A percentile compares a stretch with the other conserved stretches of the same genome.
These are phyloP conservation scores for Julus scandinavius DNA, from an alignment of 2,888 invertebrate species.

Conservation along the genomic window DNA sequence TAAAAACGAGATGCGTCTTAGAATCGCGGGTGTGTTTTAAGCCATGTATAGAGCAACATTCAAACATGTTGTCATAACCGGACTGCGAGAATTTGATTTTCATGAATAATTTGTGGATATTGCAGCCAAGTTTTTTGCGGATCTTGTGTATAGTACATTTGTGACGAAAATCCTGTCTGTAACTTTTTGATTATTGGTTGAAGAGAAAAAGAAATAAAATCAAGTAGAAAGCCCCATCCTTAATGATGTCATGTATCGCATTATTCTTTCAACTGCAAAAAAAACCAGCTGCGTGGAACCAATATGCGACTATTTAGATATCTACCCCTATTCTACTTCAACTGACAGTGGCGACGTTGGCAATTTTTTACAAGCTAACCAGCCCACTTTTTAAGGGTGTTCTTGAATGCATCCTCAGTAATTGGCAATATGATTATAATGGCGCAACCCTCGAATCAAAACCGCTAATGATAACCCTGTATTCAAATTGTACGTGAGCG, in stretches of 20 bases:
- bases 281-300: no score
- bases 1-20: no score
- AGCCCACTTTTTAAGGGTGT: slow-evolving; percentile 27
- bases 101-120: no score
- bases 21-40: no score
- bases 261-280: background rate
- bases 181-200: background rate
- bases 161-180: background rate
- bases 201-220: background rate
- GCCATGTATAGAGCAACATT: no score
- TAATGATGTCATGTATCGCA: background rate
- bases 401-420: slow-evolving; percentile 13
- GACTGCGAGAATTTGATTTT: no score
- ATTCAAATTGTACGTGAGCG: background rate
- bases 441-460: slow-evolving; percentile 13
- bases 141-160: no score
- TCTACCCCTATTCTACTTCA: background rate
- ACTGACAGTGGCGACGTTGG: background rate
- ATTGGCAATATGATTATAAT: slow-evolving; percentile 33
- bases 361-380: slow-evolving; percentile 23
- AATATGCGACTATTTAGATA: background rate
- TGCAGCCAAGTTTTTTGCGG: no score
- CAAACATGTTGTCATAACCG: no score
- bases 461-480: slow-evolving; percentile 31
- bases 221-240: background rate